These are phyloP conservation scores for Embidobia sp. DNA, from an alignment of 2,888 invertebrate genomes.

Conservation along the genomic window DNA sequence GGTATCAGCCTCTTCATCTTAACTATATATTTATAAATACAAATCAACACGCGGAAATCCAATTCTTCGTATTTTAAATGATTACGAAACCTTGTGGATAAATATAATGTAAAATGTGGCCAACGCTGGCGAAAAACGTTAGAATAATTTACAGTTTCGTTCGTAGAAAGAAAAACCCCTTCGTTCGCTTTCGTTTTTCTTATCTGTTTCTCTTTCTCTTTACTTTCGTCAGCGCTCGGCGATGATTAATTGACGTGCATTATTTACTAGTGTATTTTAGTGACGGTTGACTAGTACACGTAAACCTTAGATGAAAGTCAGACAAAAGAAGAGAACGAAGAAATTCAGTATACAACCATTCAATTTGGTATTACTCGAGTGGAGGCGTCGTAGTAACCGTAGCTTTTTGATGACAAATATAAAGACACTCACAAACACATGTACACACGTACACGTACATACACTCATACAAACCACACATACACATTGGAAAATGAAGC, in stretches of 20 bases:
- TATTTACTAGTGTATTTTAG: constrained; percentile 69
- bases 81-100: constrained; percentile 45
- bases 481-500: constrained; percentile 3
- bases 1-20: constrained; percentile 29
- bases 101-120: constrained; percentile 53
- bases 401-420: constrained; percentile 47
- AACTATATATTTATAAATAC: too few relatives aligned
- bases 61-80: constrained; percentile 34
- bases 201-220: neutral
- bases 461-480: constrained; percentile 4
- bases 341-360: constrained; percentile 29
- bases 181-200: constrained; percentile 13
- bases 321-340: constrained; percentile 25
- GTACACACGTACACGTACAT: neutral
- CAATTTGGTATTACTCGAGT: constrained; percentile 58
- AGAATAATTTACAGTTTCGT: constrained; percentile 25
- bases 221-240: constrained; percentile 69
- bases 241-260: constrained; percentile 72
- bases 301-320: constrained; percentile 56
- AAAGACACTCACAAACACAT: constrained; percentile 2
- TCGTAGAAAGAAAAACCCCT: too few relatives aligned
- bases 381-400: constrained; percentile 37
- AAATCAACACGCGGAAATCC: constrained; percentile 10
- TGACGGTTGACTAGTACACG: constrained; percentile 53
- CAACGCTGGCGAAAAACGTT: constrained; percentile 54